These are phyloP conservation scores for Lysiphlebus fabarum DNA, from an alignment of 1,140 invertebrate species.

Conservation along the genomic window DNA sequence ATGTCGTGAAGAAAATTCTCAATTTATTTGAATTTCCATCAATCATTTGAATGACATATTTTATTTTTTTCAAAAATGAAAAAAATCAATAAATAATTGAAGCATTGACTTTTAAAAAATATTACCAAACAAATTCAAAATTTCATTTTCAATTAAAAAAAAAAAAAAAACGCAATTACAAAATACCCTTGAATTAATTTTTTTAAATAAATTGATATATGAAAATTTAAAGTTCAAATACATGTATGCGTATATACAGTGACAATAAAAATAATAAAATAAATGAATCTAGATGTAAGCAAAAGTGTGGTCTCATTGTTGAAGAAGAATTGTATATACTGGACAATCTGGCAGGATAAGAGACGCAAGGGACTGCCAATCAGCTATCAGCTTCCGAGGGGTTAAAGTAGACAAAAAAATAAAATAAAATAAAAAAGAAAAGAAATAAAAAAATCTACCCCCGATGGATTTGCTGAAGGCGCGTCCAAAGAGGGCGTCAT, in stretches of 20 bases:
- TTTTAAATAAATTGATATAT: neutral
- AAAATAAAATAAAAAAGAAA: neutral
- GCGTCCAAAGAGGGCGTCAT: constrained; percentile 8
- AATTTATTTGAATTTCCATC: constrained; percentile 10
- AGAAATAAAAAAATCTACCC: neutral
- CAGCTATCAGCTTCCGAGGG: constrained; percentile 6
- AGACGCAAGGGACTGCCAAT: constrained; percentile 20
- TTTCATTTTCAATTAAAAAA: no score
- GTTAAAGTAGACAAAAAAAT: neutral
- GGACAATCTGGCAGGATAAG: no score
- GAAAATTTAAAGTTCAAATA: neutral
- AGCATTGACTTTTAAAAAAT: no score
- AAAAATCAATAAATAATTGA: no score
- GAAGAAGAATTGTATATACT: no score
- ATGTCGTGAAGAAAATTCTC: neutral
- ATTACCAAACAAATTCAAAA: no score
- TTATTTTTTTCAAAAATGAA: no score
- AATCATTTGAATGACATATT: constrained; percentile 16
- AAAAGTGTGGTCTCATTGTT: no score
- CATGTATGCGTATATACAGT: neutral
- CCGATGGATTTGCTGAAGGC: neutral
- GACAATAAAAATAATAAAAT: no score
- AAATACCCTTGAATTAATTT: no score
- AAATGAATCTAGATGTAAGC: no score
- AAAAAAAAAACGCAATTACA: no score